Conservation (phyloP, 2,797 vertebrate genomes). For the Tragopan temminckii region DNA sequence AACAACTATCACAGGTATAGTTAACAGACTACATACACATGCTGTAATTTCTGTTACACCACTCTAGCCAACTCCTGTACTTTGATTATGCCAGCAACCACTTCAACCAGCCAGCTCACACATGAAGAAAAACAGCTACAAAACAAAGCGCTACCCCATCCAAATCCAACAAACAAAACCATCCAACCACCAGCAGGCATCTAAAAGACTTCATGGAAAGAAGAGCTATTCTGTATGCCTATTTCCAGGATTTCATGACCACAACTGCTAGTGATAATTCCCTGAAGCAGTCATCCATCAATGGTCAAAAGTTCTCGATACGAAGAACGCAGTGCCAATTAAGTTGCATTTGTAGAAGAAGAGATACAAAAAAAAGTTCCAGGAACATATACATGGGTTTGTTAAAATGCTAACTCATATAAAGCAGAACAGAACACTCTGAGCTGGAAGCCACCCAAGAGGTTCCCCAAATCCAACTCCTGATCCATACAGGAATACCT, state of each 20-base stretch:
- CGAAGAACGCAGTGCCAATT: background rate
- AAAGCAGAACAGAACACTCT: background rate
- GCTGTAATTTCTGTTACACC: background rate
- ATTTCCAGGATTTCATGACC: background rate
- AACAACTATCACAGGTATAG: background rate
- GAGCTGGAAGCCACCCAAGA: background rate
- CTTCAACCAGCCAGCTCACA: background rate
- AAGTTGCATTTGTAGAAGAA: background rate
- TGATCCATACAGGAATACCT: background rate
- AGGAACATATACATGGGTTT: no score
- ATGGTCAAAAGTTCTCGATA: background rate
- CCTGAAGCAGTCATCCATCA: background rate
- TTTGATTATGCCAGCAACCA: background rate
- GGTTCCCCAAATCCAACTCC: background rate
- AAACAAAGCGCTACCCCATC: background rate
- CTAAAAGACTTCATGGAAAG: background rate
- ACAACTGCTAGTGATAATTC: background rate
- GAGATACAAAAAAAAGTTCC: background rate
- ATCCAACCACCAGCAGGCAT: rapidly evolving
- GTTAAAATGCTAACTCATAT: no score
- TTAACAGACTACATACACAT: rapidly evolving
- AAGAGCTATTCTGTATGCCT: no score
- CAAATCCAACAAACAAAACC: background rate
- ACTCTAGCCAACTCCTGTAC: background rate
- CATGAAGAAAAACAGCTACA: background rate